Base-by-base conservation (phyloP, 1,140 invertebrate genomes). In the Bombus affinis region DNA sequence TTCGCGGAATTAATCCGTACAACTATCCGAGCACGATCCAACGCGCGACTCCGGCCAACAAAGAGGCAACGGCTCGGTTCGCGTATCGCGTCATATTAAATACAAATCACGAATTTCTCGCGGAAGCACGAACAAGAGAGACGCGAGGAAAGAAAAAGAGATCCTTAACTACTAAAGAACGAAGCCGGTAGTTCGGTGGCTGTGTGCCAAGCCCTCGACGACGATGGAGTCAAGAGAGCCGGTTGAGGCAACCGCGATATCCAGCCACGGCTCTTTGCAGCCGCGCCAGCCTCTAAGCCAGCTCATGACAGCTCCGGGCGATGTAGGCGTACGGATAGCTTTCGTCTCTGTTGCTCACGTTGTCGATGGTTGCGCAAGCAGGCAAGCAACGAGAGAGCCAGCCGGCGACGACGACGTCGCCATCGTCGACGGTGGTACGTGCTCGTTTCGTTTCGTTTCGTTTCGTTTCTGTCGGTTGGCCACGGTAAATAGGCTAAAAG, bases 321-420 rank as follows among this genome's bases (percentile, higher is more conserved):
- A 90, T 86, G 89, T 90, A 90, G 89, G 89, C 89, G 89, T 90
- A 62, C 75, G 37, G 85, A 89, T 85, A 79, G 76, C 57, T 87
- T 73, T 72, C 72, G 35, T 76, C 62, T 59, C 42, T 76, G 25
- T 70, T 42, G 39, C 39, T 25, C 71, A 15, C 68, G 35, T 53
- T 35, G 47, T 12, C 62, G 44, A 65, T 15, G 66, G 9, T 90
- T 90, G 73, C 88, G 89, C 89, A 90, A 90, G 37, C 22, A 32
- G 53, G 35, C 28, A 0, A 18, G 35, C 35, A 70, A 8, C 68
- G 42, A 25, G 25, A 86, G 74, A 86, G 37, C 70, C 57, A 65
- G 70, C 62, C 47, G 47, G 22, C 12, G 78, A 57, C 77, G 53
- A 39, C 68, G 77, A 66, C 37, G 71, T 57, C 66, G 70, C 68